Evolutionary conservation across 30 jellyfish, hydroid and myxozoan species (phyloP), one percentile per base, ranked within the genome.

Genomic region (Cassiopea andromeda): DNA sequence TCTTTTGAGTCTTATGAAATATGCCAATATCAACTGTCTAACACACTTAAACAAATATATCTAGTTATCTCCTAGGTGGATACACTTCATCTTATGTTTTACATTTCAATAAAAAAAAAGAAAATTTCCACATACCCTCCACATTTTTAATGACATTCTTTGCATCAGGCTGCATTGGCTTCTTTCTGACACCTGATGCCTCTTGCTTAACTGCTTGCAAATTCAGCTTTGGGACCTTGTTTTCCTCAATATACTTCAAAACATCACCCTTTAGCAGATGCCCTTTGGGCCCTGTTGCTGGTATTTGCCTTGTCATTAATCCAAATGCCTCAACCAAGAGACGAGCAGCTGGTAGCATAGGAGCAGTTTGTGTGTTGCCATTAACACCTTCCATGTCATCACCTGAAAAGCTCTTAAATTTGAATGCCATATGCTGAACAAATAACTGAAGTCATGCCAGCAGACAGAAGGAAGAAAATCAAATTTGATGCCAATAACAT

Each of bases 221-320:
- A 16, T 50, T 44, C 12, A 75, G 93, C 38, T 49, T 79, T 44
- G 94, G 85, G 60, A 93, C 74, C 1, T 87, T 93, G 61, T 87
- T 83, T 17, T 44, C 80, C 48, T 59, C 86, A 75, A 94, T 87
- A 72, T 57, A 90, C 57, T 82, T 60, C 74, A 94, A 70, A 12
- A 94, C 97, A 73, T 94, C 98, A 6, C 97, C 98, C 78, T 94
- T 94, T 47, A 94, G 84, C 43, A 94, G 46, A 43, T 93, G 96
- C 9, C 97, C 98, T 47, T 94, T 92, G 2, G 97, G 97, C 69
- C 98, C 98, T 10, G 96, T 85, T 1, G 92, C 83, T 48, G 92
- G 86, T 17, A 94, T 85, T 16, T 67, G 50, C 44, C 67, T 73
- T 27, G 57, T 85, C 46, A 17, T 43, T 44, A 92, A 54, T 1